A percentile compares a stretch with the other conserved stretches of the same genome.
phyloP scores from a whole-genome alignment of 2,113 vertebrate species.

The Notothenia coriiceps region DNA sequence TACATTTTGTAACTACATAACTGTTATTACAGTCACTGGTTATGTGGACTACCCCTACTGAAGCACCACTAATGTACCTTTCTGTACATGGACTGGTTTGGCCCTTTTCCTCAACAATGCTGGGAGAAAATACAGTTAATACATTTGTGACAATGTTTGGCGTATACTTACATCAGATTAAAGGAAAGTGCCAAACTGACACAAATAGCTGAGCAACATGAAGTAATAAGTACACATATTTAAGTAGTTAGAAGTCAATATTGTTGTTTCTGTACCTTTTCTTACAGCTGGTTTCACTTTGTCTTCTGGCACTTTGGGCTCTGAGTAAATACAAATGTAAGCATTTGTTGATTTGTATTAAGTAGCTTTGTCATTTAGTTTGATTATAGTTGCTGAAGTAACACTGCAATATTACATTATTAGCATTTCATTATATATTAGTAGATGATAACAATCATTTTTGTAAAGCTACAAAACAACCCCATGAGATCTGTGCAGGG shows the following conservation, averaged over 20 bases:
- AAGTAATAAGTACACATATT: not conserved
- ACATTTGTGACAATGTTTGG: not conserved
- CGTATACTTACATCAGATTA: not conserved
- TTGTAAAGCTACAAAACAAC: not conserved
- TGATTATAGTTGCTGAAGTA: not conserved
- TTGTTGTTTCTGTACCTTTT: slow-evolving; percentile 47
- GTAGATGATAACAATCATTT: not conserved
- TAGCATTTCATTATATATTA: not conserved
- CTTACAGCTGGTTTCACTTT: slow-evolving; percentile 56
- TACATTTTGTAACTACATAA: not conserved
- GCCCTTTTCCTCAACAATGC: slow-evolving; percentile 27
- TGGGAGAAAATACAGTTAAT: slow-evolving; percentile 15
- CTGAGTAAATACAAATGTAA: slow-evolving; percentile 47
- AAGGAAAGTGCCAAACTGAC: not conserved
- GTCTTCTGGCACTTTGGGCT: slow-evolving; percentile 43
- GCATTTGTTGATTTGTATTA: not conserved
- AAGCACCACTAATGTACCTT: slow-evolving; percentile 27
- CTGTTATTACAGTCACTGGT: not conserved
- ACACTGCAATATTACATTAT: not conserved
- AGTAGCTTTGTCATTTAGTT: not conserved
- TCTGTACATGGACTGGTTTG: slow-evolving; percentile 28
- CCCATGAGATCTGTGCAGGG: slow-evolving; percentile 1
- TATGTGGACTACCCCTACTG: not conserved
- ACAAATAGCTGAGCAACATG: not conserved
- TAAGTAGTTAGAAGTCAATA: not conserved